These are phyloP conservation scores for Nomada hirtipes DNA, from an alignment of 2,888 invertebrate species.

Conservation along the genomic window DNA sequence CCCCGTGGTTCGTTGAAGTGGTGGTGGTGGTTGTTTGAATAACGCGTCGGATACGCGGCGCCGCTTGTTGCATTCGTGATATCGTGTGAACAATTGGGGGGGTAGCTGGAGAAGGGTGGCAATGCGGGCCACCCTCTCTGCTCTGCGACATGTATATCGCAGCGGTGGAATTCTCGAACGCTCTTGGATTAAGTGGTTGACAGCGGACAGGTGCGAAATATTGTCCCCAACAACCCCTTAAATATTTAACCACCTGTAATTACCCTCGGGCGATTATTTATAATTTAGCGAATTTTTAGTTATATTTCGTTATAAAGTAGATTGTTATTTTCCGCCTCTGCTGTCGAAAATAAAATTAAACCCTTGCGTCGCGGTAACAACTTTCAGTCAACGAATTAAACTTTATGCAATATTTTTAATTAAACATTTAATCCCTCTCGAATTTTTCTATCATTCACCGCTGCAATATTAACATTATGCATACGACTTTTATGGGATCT, in stretches of 20 bases:
- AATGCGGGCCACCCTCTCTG: background rate
- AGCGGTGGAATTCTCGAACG: background rate
- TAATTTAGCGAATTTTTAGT: no score
- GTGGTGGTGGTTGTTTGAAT: background rate
- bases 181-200: background rate
- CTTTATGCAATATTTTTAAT: no score
- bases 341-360: no score
- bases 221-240: background rate
- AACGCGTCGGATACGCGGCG: background rate
- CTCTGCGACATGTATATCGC: constrained; percentile 5
- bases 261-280: no score
- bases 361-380: no score
- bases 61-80: constrained; percentile 48
- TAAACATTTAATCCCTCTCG: no score
- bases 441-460: no score
- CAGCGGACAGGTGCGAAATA: background rate
- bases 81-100: constrained; percentile 44
- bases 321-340: no score
- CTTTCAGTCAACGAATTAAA: no score
- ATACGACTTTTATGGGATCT: background rate
- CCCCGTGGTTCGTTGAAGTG: background rate
- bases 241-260: no score
- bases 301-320: no score
- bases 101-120: constrained; percentile 1
- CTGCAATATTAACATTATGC: no score